Percentiles rank a stretch among this genome's conserved stretches.
phyloP scores from a whole-genome alignment of 2,888 invertebrate genomes.

The Ectemnius continuus region DNA sequence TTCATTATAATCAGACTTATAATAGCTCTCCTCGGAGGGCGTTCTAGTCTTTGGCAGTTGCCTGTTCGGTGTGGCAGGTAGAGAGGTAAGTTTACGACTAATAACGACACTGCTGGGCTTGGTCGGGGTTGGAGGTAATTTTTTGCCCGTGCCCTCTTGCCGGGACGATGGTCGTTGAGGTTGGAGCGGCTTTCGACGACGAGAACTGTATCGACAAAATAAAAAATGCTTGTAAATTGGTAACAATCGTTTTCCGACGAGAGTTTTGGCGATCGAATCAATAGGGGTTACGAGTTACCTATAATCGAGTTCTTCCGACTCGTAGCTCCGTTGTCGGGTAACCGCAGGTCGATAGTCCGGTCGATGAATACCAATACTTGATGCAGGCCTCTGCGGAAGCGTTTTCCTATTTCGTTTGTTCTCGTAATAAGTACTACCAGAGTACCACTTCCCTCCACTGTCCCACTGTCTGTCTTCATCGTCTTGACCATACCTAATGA shows the following conservation, averaged over 20 bases:
- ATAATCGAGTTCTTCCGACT: conserved; percentile 74
- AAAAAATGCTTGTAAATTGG: not conserved
- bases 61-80: conserved; percentile 81
- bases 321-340: conserved; percentile 73
- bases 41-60: conserved; percentile 78
- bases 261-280: not conserved
- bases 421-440: conserved; percentile 70
- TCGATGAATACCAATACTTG: conserved; percentile 73
- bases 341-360: conserved; percentile 72
- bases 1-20: conserved; percentile 82
- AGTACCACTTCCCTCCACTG: conserved; percentile 81
- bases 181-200: conserved; percentile 69
- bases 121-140: conserved; percentile 76
- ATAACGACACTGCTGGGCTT: conserved; percentile 70
- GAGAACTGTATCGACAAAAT: conserved; percentile 61
- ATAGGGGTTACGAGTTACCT: conserved; percentile 56
- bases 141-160: conserved; percentile 74
- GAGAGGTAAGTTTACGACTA: conserved; percentile 75
- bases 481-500: conserved; percentile 80
- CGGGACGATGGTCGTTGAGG: conserved; percentile 70
- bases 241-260: not conserved
- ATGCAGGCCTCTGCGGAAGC: conserved; percentile 75
- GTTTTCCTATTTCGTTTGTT: conserved; percentile 74
- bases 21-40: conserved; percentile 75
- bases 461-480: conserved; percentile 88